A percentile compares a stretch with the other conserved stretches of the same genome.
phyloP scores from a whole-genome alignment of 2,888 invertebrate species.

The Argynnis bischoffii region DNA sequence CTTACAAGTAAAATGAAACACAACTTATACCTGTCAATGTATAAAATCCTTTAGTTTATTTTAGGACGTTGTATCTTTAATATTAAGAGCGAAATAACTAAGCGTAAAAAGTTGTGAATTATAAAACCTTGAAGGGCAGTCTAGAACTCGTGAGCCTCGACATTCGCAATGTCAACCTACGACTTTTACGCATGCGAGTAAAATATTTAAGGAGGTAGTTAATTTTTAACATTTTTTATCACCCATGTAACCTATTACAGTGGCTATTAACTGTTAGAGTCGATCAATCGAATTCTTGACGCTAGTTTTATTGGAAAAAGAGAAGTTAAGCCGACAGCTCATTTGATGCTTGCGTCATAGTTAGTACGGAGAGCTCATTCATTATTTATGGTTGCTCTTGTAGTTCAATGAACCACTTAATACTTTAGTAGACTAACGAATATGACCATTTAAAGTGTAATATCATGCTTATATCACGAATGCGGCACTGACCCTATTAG shows the following conservation, averaged over 20 bases:
- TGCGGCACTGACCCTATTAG: slow-evolving; percentile 27
- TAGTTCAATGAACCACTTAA: slow-evolving; percentile 36
- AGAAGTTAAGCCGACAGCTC: slow-evolving; percentile 5
- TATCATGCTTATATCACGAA: slow-evolving; percentile 24
- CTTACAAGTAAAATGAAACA: too few relatives aligned
- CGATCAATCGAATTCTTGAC: not conserved
- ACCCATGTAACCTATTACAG: slow-evolving; percentile 3
- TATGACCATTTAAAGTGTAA: slow-evolving; percentile 24
- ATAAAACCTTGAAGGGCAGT: slow-evolving; percentile 30
- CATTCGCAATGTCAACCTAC: slow-evolving; percentile 50
- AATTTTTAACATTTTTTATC: not conserved
- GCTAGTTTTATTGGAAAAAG: too few relatives aligned
- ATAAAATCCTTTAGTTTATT: too few relatives aligned
- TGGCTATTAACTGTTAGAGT: not conserved
- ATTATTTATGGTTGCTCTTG: slow-evolving; percentile 27
- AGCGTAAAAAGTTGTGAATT: slow-evolving; percentile 12
- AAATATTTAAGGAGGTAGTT: slow-evolving; percentile 11
- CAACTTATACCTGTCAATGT: too few relatives aligned
- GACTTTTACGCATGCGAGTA: slow-evolving; percentile 47
- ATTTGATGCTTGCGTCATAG: slow-evolving; percentile 24
- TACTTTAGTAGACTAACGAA: slow-evolving; percentile 18
- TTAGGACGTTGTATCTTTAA: too few relatives aligned
- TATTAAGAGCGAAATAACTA: not conserved
- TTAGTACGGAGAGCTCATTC: slow-evolving; percentile 26
- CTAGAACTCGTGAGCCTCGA: slow-evolving; percentile 30